A percentile compares a stretch with the other conserved stretches of the same genome.
These are phyloP conservation scores for Telmatherina bonti DNA, from an alignment of 2,797 vertebrate genomes.

Conservation along the genomic window DNA sequence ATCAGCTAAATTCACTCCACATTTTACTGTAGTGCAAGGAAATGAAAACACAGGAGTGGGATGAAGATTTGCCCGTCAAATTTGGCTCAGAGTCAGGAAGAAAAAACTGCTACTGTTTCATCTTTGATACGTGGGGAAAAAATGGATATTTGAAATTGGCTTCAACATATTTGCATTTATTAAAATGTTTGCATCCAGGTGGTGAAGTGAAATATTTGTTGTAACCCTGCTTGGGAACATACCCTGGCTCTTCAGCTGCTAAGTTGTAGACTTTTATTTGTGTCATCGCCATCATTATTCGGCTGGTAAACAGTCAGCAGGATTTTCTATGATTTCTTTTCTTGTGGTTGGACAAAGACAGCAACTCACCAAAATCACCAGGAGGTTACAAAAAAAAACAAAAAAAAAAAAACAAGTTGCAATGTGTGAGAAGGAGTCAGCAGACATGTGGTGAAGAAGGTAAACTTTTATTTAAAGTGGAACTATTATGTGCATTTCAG, in stretches of 20 bases:
- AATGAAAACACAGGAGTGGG: background rate
- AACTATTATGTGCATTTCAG: too few relatives aligned
- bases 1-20: conserved; percentile 26
- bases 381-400: too few relatives aligned
- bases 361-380: too few relatives aligned
- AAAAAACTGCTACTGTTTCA: background rate
- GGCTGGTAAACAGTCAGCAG: background rate
- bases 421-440: too few relatives aligned
- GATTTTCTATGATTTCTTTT: too few relatives aligned
- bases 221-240: background rate
- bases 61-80: background rate
- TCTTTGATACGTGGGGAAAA: background rate
- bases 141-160: background rate
- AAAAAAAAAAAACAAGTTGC: too few relatives aligned
- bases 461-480: too few relatives aligned
- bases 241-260: conserved; percentile 8
- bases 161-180: background rate
- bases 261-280: conserved; percentile 1
- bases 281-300: background rate
- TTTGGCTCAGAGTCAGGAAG: background rate
- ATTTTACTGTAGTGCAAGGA: background rate
- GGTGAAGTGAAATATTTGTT: background rate
- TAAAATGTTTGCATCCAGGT: background rate
- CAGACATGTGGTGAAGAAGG: too few relatives aligned
- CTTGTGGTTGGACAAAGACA: too few relatives aligned